Evolutionary conservation across 2,113 vertebrate genomes (phyloP), one percentile per base, ranked within the genome.

Genomic region (Cranoglanis bouderius): DNA sequence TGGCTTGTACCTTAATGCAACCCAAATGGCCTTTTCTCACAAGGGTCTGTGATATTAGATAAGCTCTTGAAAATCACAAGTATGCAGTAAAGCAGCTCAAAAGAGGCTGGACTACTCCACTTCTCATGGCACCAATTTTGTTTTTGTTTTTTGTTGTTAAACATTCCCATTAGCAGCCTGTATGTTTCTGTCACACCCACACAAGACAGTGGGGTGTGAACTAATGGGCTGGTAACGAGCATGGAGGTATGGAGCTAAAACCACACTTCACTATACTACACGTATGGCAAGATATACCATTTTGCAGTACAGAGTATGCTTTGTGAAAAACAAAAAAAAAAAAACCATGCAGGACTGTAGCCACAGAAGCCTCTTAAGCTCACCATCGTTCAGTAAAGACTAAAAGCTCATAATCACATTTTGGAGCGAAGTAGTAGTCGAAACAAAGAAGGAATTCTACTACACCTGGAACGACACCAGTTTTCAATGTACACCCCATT

Each of bases 11-110:
- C 35, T 65, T 85, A 78, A 84, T 65, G 13, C 55, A 38, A 59
- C 55, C n/a, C 18, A 82, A 82, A 72, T 19, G 2, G 24, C 0
- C 24, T 40, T 86, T 70, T 81, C 72, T 82, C 40, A 72, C 32
- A 70, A 51, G 35, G 57, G 32, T 75, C 82, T 53, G 81, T 35
- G 40, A 70, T 24, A 63, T 59, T 14, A 14, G 55, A 80, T 85
- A 16, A 65, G 51, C 67, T 53, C 18, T 53, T 86, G 21, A 81
- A 87, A 72, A 72, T 77, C 57, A 72, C 61, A 87, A 80, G 75
- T 43, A 74, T 85, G 85, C 43, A 85, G 81, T 38, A 82, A 85
- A 81, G 86, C 38, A 55, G 51, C 8, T 51, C 38, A 80, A 2
- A 78, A 65, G 8, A 51, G 7, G 77, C 46, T 85, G 72, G 61